These are phyloP conservation scores for Pipistrellus nathusii DNA, from an alignment of 2,797 vertebrate species.

Conservation along the genomic window DNA sequence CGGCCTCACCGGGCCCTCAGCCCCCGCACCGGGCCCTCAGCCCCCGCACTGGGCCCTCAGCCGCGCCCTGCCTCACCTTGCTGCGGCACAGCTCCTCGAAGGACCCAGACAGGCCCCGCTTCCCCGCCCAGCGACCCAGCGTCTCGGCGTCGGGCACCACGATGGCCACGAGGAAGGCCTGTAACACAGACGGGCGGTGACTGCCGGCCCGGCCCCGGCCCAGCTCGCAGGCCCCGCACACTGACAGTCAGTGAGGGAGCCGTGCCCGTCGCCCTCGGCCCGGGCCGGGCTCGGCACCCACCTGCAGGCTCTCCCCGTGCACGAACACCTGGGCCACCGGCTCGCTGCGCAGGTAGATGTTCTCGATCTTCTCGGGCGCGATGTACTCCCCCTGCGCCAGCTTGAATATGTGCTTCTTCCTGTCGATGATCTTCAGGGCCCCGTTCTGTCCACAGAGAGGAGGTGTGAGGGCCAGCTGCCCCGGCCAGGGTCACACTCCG, in stretches of 20 bases:
- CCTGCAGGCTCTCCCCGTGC: slow-evolving; percentile 96
- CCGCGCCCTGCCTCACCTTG: slow-evolving; percentile 87
- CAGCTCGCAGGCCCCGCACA: neutral
- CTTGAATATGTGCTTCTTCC: slow-evolving; percentile 99
- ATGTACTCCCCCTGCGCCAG: slow-evolving; percentile 99
- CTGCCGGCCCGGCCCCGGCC: neutral
- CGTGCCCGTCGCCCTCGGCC: too few species aligned
- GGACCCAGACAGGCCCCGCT: slow-evolving; percentile 92
- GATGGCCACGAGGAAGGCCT: slow-evolving; percentile 95
- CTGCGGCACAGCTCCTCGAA: slow-evolving; percentile 93
- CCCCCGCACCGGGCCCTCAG: too few species aligned
- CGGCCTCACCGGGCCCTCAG: too few species aligned
- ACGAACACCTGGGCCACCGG: slow-evolving; percentile 95
- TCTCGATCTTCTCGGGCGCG: slow-evolving; percentile 98
- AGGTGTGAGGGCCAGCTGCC: neutral
- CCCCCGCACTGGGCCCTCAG: too few species aligned
- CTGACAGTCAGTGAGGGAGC: too few species aligned
- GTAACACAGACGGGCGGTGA: slow-evolving; percentile 47
- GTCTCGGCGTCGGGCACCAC: slow-evolving; percentile 95
- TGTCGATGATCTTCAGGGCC: slow-evolving; percentile 96
- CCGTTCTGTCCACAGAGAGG: slow-evolving; percentile 91
- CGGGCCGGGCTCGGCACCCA: too few species aligned
- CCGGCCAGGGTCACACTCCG: neutral
- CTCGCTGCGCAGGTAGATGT: slow-evolving; percentile 92
- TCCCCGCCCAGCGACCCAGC: slow-evolving; percentile 92